Percentiles rank a stretch among this genome's conserved stretches.
Evolutionary conservation across 2,797 vertebrate species (phyloP).

Genomic region (Sparus aurata): DNA sequence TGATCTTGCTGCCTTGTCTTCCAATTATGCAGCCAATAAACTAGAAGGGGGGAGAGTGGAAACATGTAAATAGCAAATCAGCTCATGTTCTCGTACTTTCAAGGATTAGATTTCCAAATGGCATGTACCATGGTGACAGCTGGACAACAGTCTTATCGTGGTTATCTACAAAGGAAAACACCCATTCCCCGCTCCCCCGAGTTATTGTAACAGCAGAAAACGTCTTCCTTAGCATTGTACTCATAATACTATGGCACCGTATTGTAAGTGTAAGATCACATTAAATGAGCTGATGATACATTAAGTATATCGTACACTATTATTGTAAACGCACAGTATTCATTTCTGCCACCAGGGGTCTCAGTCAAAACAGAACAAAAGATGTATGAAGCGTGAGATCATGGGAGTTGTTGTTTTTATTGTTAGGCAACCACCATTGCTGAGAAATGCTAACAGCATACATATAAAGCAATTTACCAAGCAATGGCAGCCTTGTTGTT

Average conservation of each 20-base stretch:
- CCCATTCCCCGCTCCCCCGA: background rate
- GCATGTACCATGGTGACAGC: slow-evolving; percentile 2
- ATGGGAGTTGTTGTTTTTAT: no score
- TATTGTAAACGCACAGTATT: no score
- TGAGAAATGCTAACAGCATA: no score
- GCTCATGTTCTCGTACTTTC: slow-evolving; percentile 42
- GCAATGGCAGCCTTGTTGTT: no score
- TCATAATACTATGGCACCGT: background rate
- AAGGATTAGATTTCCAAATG: slow-evolving; percentile 46
- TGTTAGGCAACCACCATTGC: no score
- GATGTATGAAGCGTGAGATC: no score
- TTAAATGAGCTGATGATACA: background rate
- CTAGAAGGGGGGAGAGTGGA: slow-evolving; percentile 73
- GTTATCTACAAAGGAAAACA: slow-evolving; percentile 5
- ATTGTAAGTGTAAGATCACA: background rate
- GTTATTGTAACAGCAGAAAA: slow-evolving; percentile 7
- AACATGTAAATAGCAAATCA: slow-evolving; percentile 62
- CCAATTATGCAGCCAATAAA: slow-evolving; percentile 98
- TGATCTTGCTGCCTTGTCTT: slow-evolving; percentile 98
- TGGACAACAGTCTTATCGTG: background rate
- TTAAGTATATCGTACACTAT: no score
- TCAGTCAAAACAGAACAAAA: no score
- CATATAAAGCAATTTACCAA: no score
- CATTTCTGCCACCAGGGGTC: no score
- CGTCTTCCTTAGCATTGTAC: background rate